Conservation (phyloP, 2,113 vertebrate genomes). For the Polypterus senegalus region DNA sequence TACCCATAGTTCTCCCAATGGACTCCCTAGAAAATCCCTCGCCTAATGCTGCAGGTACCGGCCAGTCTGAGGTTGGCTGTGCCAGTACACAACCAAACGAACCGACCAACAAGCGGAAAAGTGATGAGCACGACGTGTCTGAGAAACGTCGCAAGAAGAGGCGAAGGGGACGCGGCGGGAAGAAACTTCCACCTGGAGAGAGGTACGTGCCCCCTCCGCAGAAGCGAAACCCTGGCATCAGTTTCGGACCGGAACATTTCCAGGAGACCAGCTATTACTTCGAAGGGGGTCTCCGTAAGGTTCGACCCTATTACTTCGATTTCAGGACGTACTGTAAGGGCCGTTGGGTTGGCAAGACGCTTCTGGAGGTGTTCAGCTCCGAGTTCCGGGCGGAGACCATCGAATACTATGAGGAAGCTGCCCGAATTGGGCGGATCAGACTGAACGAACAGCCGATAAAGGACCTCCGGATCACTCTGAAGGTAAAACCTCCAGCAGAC, state of each 20-base stretch:
- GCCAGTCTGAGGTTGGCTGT: slow-evolving; percentile 79
- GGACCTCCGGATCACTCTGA: slow-evolving; percentile 71
- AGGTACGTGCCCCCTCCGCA: slow-evolving; percentile 78
- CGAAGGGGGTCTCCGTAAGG: slow-evolving; percentile 82
- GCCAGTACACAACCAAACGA: slow-evolving; percentile 70
- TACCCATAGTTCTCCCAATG: too few relatives aligned
- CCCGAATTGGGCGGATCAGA: slow-evolving; percentile 66
- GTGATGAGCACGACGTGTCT: slow-evolving; percentile 14
- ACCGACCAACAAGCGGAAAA: slow-evolving; percentile 46
- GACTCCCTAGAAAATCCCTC: too few relatives aligned
- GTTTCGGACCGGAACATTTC: slow-evolving; percentile 77
- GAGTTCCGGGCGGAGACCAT: slow-evolving; percentile 80
- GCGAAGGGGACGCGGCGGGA: slow-evolving; percentile 31
- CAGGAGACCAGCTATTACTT: slow-evolving; percentile 81
- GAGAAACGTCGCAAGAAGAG: slow-evolving; percentile 29
- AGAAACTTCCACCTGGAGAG: slow-evolving; percentile 43
- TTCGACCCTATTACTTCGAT: slow-evolving; percentile 81
- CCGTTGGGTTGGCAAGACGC: slow-evolving; percentile 81
- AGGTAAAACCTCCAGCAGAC: slow-evolving; percentile 43
- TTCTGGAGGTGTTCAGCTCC: slow-evolving; percentile 69
- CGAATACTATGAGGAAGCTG: slow-evolving; percentile 65
- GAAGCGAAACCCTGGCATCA: slow-evolving; percentile 65
- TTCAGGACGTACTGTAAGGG: slow-evolving; percentile 92
- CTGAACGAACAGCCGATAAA: slow-evolving; percentile 70
- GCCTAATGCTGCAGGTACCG: slow-evolving; percentile 68